Base-by-base conservation (phyloP, 2,797 vertebrate species). In the Kryptolebias ocellatus region DNA sequence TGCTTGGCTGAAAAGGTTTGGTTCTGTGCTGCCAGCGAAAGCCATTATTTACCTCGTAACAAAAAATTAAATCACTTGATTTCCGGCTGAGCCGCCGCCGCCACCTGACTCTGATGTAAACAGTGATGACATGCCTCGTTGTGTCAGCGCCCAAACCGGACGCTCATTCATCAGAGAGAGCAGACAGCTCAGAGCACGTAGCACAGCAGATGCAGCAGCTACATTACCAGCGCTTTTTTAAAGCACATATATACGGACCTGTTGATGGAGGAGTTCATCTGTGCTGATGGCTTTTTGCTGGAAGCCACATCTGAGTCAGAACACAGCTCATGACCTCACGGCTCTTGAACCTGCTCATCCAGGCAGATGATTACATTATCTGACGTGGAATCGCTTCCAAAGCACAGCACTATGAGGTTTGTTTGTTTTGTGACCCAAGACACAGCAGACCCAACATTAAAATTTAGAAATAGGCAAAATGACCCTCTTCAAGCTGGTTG, bases 231-330 rank as follows among this genome's bases (percentile, higher is more conserved):
- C 60, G 68, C 53, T 75, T 20, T 31, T 69, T 58, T 37, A 16
- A 5, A 12, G 72, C 60, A 79, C 64, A 66, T 76, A 83, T 77
- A 50, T 46, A 59, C 67, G 75, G 79, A 42, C 68, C 56, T 27
- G 80, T 82, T 74, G 86, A 86, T 76, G 57, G 64, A 64, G 52
- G 67, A 71, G 59, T 79, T 77, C 70, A 83, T 89, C 82, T 83
- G 59, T 16, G 6, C 46, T 72, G 83, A 86, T 71, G 83, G 72
- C 75, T 81, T 24, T 78, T 63, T 49, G 62, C 74, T 44, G n/a
- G 37, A 50, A 64, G 61, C 65, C 37, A 37, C 29, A 5, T 59
- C 27, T 37, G 57, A 66, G 74, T 55, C 68, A 65, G 78, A 63
- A 60, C n/a, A 17, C 39, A 29, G 47, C 72, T 11, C 60, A 49